Evolutionary conservation across 2,113 vertebrate species (phyloP), one percentile per base, ranked within the genome.

Genomic region (Neogale vison): DNA sequence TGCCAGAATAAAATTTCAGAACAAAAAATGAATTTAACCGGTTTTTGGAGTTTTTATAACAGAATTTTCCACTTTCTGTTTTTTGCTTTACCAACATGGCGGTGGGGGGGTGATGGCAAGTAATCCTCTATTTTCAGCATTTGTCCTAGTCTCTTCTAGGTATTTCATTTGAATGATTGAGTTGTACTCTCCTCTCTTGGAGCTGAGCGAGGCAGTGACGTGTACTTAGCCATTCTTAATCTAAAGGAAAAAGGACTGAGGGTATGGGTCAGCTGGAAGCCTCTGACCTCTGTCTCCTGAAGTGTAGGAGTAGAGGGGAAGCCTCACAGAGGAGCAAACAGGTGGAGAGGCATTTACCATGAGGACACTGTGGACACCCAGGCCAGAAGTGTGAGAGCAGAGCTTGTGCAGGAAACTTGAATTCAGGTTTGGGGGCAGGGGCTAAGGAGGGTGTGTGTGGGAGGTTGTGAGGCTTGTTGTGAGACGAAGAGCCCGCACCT

Each of bases 61-160:
- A 79, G 59, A 47, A 77, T 65, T 79, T 94, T 89, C 92, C 45
- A 52, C 50, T 63, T 90, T 71, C 76, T 90, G 1, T 71, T 57
- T 87, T 93, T 91, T 55, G 36, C 59, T 90, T 95, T 79, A 63
- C 45, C 69, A 95, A 21, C 50, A 57, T 45, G 15, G 50, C 17
- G 59, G 55, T 0, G 0, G 26, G 20, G 34, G 24, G n/a, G 57
- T 79, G 15, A 21, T 90, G 34, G 47, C 83, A 23, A 59, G 18
- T 76, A 86, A 72, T 84, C 77, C 6, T 77, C 39, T 94, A 61
- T 95, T 96, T 93, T 96, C 55, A 76, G 11, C 69, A 55, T 90
- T 74, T 90, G 87, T 61, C 69, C 29, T 97, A 20, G 61, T 65
- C 55, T 85, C n/a, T 85, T 93, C 10, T 93, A 57, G 26, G 7